phyloP scores from a whole-genome alignment of 2,797 vertebrate genomes.

The Champsocephalus esox region DNA sequence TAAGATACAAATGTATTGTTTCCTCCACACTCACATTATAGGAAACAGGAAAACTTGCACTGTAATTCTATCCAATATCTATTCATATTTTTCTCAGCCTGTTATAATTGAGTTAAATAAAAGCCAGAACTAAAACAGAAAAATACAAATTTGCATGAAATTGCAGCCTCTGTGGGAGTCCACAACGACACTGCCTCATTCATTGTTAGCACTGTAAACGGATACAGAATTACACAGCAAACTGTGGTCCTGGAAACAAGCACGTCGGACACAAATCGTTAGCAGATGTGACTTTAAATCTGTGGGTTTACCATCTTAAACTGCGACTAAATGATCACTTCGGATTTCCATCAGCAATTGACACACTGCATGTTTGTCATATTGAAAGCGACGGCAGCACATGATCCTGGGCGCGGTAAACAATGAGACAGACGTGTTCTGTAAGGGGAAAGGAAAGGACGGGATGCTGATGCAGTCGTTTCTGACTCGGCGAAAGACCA shows the following conservation, averaged over 20 bases:
- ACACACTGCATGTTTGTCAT: constrained; percentile 41
- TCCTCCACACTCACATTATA: neutral
- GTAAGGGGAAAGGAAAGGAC: constrained; percentile 24
- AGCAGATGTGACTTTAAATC: constrained; percentile 50
- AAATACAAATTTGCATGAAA: constrained; percentile 46
- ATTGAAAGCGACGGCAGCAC: constrained; percentile 20
- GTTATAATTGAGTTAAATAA: constrained; percentile 41
- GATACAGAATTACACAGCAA: constrained; percentile 45
- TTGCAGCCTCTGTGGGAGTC: constrained; percentile 36
- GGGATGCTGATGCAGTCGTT: constrained; percentile 49
- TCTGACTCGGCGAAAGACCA: constrained; percentile 50
- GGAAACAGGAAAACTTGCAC: constrained; percentile 10
- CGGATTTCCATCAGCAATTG: constrained; percentile 48
- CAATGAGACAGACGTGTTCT: constrained; percentile 42
- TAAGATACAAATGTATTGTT: neutral
- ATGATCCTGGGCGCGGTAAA: constrained; percentile 28
- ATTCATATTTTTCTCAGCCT: constrained; percentile 11
- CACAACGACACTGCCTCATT: constrained; percentile 20
- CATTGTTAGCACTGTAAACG: constrained; percentile 20
- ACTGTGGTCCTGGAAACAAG: constrained; percentile 31
- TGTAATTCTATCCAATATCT: constrained; percentile 9
- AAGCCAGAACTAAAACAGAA: constrained; percentile 19
- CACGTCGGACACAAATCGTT: constrained; percentile 39
- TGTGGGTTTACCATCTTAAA: constrained; percentile 4
- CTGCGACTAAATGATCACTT: constrained; percentile 31